These are phyloP conservation scores for Chlorospingus semifuscus DNA, from an alignment of 2,797 vertebrate species.

Conservation along the genomic window DNA sequence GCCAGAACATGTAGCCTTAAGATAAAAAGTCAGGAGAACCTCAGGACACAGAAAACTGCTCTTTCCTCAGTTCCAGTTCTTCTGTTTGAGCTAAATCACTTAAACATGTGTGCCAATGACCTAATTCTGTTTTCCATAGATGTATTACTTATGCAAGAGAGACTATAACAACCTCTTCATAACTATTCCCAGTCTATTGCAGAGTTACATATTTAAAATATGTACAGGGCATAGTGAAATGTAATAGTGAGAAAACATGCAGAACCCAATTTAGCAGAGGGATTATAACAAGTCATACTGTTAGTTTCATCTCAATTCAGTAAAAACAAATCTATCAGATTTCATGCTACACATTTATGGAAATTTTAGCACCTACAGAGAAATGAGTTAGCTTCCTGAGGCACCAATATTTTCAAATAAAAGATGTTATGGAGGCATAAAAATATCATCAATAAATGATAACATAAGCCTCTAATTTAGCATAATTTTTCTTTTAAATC, in stretches of 20 bases:
- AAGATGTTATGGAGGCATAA: background rate
- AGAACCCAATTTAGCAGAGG: background rate
- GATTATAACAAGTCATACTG: background rate
- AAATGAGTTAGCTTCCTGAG: background rate
- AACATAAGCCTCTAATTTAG: background rate
- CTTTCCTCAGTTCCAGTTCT: conserved; percentile 1
- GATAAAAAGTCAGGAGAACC: background rate
- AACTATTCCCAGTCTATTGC: background rate
- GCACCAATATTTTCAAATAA: background rate
- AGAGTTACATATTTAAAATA: background rate
- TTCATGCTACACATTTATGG: background rate
- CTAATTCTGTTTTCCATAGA: conserved; percentile 58
- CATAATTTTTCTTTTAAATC: background rate
- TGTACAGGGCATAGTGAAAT: background rate
- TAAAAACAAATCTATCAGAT: conserved; percentile 4
- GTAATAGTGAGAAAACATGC: background rate
- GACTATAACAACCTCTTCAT: conserved; percentile 14
- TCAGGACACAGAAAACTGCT: background rate
- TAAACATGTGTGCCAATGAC: conserved; percentile 37
- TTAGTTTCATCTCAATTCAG: background rate
- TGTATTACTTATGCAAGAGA: conserved; percentile 54
- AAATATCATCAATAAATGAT: background rate
- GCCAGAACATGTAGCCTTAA: background rate
- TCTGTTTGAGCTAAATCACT: conserved; percentile 44
- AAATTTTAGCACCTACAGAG: conserved; percentile 12